Base-by-base conservation (phyloP, 35 echinoderm and acorn worm genomes). In the Anneissia japonica region DNA sequence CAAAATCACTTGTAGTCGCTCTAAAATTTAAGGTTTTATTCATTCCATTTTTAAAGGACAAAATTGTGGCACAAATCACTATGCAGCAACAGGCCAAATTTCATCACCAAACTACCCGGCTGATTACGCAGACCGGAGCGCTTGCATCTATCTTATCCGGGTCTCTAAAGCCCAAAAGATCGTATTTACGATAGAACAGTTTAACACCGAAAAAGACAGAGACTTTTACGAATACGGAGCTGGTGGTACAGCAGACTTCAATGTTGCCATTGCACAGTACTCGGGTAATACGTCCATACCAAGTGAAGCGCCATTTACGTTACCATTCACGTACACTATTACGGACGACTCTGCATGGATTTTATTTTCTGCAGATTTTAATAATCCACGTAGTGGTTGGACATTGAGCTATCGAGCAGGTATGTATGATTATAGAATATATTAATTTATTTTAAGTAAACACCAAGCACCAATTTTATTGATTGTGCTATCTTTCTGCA, bases 31-130 rank as follows among this genome's bases (percentile, higher is more conserved):
- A n/a, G n/a, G n/a, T n/a, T n/a, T n/a, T n/a, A n/a, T n/a, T n/a
- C n/a, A n/a, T n/a, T n/a, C n/a, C n/a, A n/a, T 72, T 72, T 72
- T 72, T 28, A 72, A 11, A 81, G 9, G 32, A 16, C 7, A 30
- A 84, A 75, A 40, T 36, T 97, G 95, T 89, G 95, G 95, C 5
- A 56, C 64, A 9, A 91, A 90, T 32, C 82, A 79, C 38, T 85
- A 34, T 73, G 76, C 45, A 39, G 3, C 80, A 30, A 46, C 74
- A 0, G 91, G 89, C 28, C 46, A 40, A 14, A 88, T 99, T 55
- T 79, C 77, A 1, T 94, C 92, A n/a, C 92, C 89, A 3, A 99
- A 99, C 82, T 99, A 88, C 74, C 96, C 96, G 12, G 73, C 37
- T 73, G 81, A 89, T 76, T 99, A 99, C 36, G 84, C 86, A 16